Conservation (phyloP, 2,797 vertebrate genomes). For the Acanthurus tractus region DNA sequence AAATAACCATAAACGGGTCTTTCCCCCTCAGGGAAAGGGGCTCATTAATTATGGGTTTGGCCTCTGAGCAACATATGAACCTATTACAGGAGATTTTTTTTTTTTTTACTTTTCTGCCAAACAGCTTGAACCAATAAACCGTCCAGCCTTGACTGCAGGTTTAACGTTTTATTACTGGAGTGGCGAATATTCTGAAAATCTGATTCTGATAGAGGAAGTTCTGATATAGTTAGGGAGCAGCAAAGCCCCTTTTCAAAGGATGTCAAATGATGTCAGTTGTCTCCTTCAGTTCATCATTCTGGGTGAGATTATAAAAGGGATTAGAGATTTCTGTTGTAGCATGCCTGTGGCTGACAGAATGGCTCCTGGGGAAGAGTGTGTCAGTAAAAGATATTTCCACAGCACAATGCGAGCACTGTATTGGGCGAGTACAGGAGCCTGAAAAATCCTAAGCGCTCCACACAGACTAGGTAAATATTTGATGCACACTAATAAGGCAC, state of each 20-base stretch:
- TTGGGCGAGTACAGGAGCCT: constrained; percentile 38
- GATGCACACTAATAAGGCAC: constrained; percentile 48
- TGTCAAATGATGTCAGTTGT: constrained; percentile 64
- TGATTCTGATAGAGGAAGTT: constrained; percentile 24
- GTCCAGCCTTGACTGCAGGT: background rate
- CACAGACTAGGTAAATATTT: constrained; percentile 52
- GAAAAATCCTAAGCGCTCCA: constrained; percentile 36
- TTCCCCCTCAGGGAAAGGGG: constrained; percentile 28
- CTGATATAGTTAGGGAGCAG: constrained; percentile 44
- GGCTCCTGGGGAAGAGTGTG: constrained; percentile 72
- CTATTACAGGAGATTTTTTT: constrained; percentile 28
- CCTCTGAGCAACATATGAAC: constrained; percentile 21
- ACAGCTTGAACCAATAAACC: constrained; percentile 51
- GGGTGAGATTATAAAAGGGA: constrained; percentile 65
- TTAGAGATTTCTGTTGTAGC: constrained; percentile 70
- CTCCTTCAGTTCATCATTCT: constrained; percentile 68
- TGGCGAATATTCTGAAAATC: constrained; percentile 29
- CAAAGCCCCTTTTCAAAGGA: constrained; percentile 50
- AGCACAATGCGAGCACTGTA: constrained; percentile 74
- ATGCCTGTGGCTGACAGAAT: constrained; percentile 71
- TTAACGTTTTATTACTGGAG: constrained; percentile 34
- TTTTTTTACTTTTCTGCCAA: constrained; percentile 31
- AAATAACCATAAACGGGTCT: constrained; percentile 40
- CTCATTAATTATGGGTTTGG: constrained; percentile 56
- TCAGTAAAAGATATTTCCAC: constrained; percentile 61